A percentile compares a stretch with the other conserved stretches of the same genome.
phyloP scores from a whole-genome alignment of 2,888 invertebrate species.

The Pseudococcus viburni region DNA sequence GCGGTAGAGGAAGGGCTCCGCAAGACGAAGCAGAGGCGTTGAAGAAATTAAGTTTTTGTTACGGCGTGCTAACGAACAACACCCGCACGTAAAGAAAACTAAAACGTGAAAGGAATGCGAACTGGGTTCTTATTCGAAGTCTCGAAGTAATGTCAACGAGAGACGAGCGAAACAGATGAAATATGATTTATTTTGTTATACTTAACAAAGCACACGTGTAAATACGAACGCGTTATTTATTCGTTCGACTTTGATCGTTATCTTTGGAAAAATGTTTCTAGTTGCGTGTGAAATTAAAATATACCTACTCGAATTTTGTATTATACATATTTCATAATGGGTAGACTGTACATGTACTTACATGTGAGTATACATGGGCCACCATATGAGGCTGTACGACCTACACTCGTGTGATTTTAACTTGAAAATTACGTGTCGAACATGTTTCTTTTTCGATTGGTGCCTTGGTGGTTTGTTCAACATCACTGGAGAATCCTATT shows the following conservation, averaged over 20 bases:
- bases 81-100: background rate
- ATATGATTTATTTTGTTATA: slow-evolving; percentile 42
- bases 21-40: background rate
- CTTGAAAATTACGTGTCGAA: background rate
- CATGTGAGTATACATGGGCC: background rate
- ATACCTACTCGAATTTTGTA: background rate
- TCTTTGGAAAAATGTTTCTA: slow-evolving; percentile 29
- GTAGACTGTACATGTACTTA: background rate
- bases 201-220: slow-evolving; percentile 55
- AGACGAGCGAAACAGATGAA: background rate
- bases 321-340: background rate
- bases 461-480: no score
- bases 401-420: background rate
- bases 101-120: slow-evolving; percentile 37
- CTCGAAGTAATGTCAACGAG: slow-evolving; percentile 4
- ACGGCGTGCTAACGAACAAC: slow-evolving; percentile 8
- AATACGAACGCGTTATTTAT: slow-evolving; percentile 14
- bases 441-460: background rate
- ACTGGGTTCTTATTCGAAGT: background rate
- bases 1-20: background rate
- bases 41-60: slow-evolving; percentile 45
- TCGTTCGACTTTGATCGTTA: slow-evolving; percentile 47
- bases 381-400: background rate
- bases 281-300: slow-evolving; percentile 56
- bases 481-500: no score